Evolutionary conservation across 1,140 invertebrate species (phyloP), one percentile per base, ranked within the genome.

Genomic region (Calliopsis andreniformis): DNA sequence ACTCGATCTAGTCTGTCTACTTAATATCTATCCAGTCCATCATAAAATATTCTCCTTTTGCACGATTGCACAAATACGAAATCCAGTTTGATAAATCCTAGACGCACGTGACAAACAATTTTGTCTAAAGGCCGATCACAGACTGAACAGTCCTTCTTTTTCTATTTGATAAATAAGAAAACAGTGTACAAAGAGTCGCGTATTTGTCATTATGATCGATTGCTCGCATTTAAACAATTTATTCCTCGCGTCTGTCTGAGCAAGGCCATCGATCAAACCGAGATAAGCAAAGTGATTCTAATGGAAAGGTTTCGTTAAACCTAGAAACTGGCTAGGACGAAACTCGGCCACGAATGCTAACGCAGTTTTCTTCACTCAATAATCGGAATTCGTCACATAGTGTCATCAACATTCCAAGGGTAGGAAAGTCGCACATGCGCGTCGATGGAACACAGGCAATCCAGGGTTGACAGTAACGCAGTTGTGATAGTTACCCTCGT

Each of bases 401-500:
- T 72, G 45, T 82, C 73, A 79, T 75, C 56, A 56, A 20, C 43
- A 35, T 30, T 20, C 12, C 23, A 62, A 82, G 67, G 79, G 62
- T 78, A 80, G 80, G 53, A 72, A 63, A 58, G 67, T 47, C 55
- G 80, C 79, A 78, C 80, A 82, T 82, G 80, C 80, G 80, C 80
- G 28, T 3, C 49, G 25, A 47, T 42, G 5, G 16, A n/a, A 32
- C 35, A 20, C 43, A n/a, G 20, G 23, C 53, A 72, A 49, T 20
- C 35, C 20, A 28, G 32, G 51, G 73, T 68, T 71, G 79, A 62
- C 67, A 76, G 76, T 85, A 82, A 85, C 69, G 64, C 76, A 87
- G 85, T 87, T 87, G 84, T 87, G 82, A 87, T 84, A 67, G 84
- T 71, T 84, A 86, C 82, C 64, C 58, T 82, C 70, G 59, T 56